Evolutionary conservation across 2,113 vertebrate genomes (phyloP), one percentile per base, ranked within the genome.

Genomic region (Poicephalus meyeri): DNA sequence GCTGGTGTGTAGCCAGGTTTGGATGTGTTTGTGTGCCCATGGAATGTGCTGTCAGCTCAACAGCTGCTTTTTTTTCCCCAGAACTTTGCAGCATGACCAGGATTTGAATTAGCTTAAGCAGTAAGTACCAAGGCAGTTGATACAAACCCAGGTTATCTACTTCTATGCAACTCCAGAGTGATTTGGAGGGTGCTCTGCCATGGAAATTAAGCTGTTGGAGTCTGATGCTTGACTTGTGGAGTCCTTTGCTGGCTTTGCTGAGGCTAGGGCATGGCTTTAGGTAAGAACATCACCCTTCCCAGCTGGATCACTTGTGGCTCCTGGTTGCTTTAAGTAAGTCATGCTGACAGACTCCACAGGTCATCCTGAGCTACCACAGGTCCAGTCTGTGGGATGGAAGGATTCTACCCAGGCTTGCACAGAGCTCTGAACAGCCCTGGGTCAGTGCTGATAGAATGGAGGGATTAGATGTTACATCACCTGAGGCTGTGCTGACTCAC

Each of bases 1-100:
- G 6, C 19, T 5, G 2, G 19, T 18, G 10, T 0, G 16, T 3
- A 28, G 66, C 46, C 50, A 23, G 33, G 33, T 20, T 31, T 25
- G 63, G 61, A 8, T 52, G 19, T 4, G 31, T 29, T 29, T 1
- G 16, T 25, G 2, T 10, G 37, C 42, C 31, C 28, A 2, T 7
- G 23, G 55, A 25, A 17, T 4, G 13, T 37, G 46, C 29, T 6
- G 11, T 28, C 42, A 9, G 53, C 64, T 65, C 81, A 19, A 11
- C 0, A 16, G 23, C 25, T 24, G 0, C 11, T 23, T 5, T 13
- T 69, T 25, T 9, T 6, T 1, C 19, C 21, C 37, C 9, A 44
- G n/a, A 37, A 13, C 46, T 52, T 3, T 13, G 35, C 60, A 70
- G 70, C 17, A 4, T 6, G 58, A 4, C 58, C 58, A 56, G 41